Conservation (phyloP, 2,113 vertebrate genomes). For the Thermophis baileyi region DNA sequence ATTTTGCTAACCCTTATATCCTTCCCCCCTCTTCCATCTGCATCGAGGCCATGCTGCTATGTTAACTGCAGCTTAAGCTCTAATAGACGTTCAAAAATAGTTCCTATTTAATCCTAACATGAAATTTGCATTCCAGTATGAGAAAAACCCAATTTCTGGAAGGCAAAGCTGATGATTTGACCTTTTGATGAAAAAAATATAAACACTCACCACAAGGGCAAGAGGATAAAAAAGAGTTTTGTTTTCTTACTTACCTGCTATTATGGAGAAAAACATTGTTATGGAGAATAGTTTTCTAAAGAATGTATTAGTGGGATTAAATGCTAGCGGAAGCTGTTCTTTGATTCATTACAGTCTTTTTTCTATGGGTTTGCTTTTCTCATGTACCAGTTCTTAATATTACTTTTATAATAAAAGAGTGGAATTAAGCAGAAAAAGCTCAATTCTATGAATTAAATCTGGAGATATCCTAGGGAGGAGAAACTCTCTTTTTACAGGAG, state of each 20-base stretch:
- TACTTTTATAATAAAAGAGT: not conserved
- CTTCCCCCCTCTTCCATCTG: not conserved
- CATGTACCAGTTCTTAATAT: not conserved
- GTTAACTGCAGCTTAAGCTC: not conserved
- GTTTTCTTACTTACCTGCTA: not conserved
- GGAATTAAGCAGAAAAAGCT: not conserved
- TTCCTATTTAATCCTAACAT: not conserved
- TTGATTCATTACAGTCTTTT: not conserved
- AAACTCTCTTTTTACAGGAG: not conserved
- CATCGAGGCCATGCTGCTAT: not conserved
- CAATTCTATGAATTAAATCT: not conserved
- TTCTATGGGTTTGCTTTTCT: not conserved
- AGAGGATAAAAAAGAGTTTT: not conserved
- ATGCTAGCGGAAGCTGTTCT: not conserved
- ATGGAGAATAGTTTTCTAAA: not conserved
- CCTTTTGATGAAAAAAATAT: not conserved
- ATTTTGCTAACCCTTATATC: not conserved
- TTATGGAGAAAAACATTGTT: not conserved
- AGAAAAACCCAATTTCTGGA: not conserved
- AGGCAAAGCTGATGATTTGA: not conserved
- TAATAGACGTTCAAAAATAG: not conserved
- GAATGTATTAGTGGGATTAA: not conserved
- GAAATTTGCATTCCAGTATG: not conserved
- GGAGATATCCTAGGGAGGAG: not conserved
- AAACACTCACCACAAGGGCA: too few relatives aligned